Evolutionary conservation across 2,888 invertebrate genomes (phyloP).

Genomic region (Notodonta ziczac): DNA sequence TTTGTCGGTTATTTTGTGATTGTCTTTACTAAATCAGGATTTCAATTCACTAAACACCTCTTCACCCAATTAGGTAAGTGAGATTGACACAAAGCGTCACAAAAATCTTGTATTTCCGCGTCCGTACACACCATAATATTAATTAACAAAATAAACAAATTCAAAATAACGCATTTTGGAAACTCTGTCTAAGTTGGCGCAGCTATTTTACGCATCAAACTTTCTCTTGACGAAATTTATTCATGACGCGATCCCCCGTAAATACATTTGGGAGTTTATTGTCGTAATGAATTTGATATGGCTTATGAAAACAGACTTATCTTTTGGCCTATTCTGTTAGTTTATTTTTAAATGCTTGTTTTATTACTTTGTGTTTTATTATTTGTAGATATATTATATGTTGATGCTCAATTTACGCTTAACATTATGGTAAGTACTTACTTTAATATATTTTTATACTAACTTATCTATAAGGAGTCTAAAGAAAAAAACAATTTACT

Average conservation of each 20-base stretch:
- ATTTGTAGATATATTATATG: neutral
- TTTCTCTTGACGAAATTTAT: conserved; percentile 80
- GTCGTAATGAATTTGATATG: conserved; percentile 83
- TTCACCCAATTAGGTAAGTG: neutral
- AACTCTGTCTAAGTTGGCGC: conserved; percentile 69
- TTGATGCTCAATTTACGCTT: too few relatives aligned
- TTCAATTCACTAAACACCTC: too few relatives aligned
- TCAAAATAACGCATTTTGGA: conserved; percentile 36
- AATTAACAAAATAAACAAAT: conserved; percentile 5
- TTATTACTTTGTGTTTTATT: conserved; percentile 16
- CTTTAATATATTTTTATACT: too few relatives aligned
- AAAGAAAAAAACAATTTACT: too few relatives aligned
- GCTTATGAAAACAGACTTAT: conserved; percentile 74
- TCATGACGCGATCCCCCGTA: conserved; percentile 82
- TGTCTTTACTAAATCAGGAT: too few relatives aligned
- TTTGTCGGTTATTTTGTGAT: too few relatives aligned
- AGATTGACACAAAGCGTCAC: neutral
- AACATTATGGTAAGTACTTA: too few relatives aligned
- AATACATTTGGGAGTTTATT: conserved; percentile 83
- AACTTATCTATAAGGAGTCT: too few relatives aligned
- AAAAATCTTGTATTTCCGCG: neutral
- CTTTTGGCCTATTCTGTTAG: conserved; percentile 48
- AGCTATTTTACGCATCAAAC: conserved; percentile 80
- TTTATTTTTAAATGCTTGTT: conserved; percentile 39
- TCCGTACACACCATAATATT: neutral